Evolutionary conservation across 2,113 vertebrate species (phyloP).

Genomic region (Phalacrocorax pelagicus): DNA sequence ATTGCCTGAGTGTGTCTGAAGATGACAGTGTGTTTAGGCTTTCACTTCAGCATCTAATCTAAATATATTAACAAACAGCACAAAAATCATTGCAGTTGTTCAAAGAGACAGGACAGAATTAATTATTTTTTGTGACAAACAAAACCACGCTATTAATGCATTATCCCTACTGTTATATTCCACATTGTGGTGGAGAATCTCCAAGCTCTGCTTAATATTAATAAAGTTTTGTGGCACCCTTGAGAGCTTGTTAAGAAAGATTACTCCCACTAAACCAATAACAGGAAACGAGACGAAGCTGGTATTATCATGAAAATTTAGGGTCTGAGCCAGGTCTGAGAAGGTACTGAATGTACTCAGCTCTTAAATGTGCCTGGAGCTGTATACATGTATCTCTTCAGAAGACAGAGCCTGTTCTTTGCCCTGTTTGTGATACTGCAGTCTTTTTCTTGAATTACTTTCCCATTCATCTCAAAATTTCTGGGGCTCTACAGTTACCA

Average conservation of each 20-base stretch:
- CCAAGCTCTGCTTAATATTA: neutral
- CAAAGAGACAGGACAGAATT: neutral
- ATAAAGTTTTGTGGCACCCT: neutral
- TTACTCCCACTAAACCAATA: constrained; percentile 4
- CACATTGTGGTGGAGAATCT: neutral
- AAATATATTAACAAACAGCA: constrained; percentile 62
- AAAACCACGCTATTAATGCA: neutral
- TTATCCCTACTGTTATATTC: neutral
- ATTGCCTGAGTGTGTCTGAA: constrained; percentile 65
- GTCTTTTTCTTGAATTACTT: neutral
- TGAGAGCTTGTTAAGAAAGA: neutral
- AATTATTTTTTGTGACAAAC: neutral
- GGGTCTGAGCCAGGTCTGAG: neutral
- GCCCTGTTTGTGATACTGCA: neutral
- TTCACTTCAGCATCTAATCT: constrained; percentile 69
- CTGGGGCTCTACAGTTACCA: neutral
- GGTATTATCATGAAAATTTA: neutral
- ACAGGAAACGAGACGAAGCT: neutral
- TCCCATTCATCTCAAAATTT: neutral
- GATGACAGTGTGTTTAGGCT: constrained; percentile 64
- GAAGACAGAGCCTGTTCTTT: neutral
- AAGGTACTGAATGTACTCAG: neutral
- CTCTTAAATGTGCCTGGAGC: neutral
- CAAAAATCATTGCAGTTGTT: neutral
- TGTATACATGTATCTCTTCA: neutral